Evolutionary conservation across 1,140 invertebrate genomes (phyloP).

Genomic region (Apis dorsata): DNA sequence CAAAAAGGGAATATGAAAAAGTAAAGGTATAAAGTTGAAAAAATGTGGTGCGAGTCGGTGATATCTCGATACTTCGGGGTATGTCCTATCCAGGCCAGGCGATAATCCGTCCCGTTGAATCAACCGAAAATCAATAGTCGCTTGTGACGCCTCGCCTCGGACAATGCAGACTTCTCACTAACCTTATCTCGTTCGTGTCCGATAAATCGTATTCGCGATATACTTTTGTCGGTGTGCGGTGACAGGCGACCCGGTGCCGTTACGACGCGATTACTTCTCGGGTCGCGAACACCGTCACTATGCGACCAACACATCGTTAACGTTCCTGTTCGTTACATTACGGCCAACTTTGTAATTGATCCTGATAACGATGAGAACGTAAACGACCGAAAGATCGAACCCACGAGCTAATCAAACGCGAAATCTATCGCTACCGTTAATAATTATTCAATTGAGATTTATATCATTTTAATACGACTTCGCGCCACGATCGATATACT

Average conservation of each 20-base stretch:
- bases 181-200: slow-evolving; percentile 61
- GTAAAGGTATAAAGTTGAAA: neutral
- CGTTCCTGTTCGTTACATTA: slow-evolving; percentile 43
- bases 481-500: too few species aligned
- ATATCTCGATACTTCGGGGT: neutral
- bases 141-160: slow-evolving; percentile 15
- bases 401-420: neutral
- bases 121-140: slow-evolving; percentile 36
- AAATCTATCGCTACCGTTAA: neutral
- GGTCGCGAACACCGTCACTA: slow-evolving; percentile 7
- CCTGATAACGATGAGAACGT: slow-evolving; percentile 52
- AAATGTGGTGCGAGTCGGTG: neutral
- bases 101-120: slow-evolving; percentile 21
- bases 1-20: neutral
- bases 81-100: neutral
- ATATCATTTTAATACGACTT: too few species aligned
- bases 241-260: slow-evolving; percentile 12
- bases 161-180: slow-evolving; percentile 48
- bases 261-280: slow-evolving; percentile 52
- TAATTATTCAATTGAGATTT: too few species aligned
- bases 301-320: slow-evolving; percentile 40
- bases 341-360: slow-evolving; percentile 43
- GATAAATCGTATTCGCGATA: slow-evolving; percentile 60
- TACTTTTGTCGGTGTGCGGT: slow-evolving; percentile 48
- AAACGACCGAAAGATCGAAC: too few species aligned